These are phyloP conservation scores for Antedon mediterranea DNA, from an alignment of 53 echinoderm and acorn worm genomes.

Conservation along the genomic window DNA sequence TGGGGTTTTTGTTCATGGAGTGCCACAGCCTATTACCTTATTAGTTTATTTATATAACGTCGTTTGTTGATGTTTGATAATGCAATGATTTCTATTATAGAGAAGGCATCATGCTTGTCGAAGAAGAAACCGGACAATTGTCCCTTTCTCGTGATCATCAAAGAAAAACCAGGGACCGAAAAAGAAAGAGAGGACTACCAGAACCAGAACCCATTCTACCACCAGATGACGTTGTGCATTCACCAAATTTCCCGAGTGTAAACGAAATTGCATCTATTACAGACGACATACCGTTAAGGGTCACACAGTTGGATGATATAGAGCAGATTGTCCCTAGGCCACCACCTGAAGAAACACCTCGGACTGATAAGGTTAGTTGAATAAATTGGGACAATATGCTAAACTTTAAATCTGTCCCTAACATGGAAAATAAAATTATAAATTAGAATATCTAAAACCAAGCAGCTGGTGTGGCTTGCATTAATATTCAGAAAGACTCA, in stretches of 20 bases:
- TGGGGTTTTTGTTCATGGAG: too few relatives aligned
- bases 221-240: neutral
- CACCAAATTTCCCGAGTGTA: neutral
- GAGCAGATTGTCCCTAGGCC: neutral
- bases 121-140: slow-evolving; percentile 43
- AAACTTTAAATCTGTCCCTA: too few relatives aligned
- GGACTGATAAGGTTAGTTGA: too few relatives aligned
- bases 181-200: neutral
- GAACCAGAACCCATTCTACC: neutral
- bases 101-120: slow-evolving; percentile 20
- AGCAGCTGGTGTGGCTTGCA: too few relatives aligned
- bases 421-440: too few relatives aligned
- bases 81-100: neutral
- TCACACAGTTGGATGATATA: neutral
- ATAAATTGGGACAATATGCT: too few relatives aligned
- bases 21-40: too few relatives aligned
- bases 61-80: too few relatives aligned
- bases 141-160: slow-evolving; percentile 24
- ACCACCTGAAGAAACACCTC: too few relatives aligned
- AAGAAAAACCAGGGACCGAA: neutral
- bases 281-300: neutral
- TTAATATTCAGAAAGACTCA: too few relatives aligned
- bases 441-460: too few relatives aligned
- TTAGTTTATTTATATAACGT: too few relatives aligned
- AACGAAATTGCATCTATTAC: neutral